phyloP scores from a whole-genome alignment of 2,797 vertebrate species.

The Hafferia zeledoni region DNA sequence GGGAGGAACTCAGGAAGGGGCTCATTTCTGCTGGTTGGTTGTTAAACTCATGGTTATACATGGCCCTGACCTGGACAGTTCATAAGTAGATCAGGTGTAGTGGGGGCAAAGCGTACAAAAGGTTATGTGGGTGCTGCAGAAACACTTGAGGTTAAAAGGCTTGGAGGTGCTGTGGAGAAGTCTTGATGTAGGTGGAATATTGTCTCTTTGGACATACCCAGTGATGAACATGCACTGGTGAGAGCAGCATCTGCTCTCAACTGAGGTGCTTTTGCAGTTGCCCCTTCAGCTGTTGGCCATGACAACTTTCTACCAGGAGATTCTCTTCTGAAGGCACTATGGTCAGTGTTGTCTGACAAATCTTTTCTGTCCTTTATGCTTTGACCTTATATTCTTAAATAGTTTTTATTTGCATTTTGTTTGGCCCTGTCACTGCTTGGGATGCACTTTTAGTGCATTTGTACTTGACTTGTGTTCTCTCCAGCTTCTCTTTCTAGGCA shows the following conservation, averaged over 20 bases:
- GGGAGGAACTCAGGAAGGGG: neutral
- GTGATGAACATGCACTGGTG: neutral
- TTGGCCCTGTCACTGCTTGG: neutral
- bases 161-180: neutral
- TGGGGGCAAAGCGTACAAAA: fast-evolving
- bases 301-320: neutral
- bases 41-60: neutral
- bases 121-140: neutral
- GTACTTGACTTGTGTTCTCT: neutral
- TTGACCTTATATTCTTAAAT: neutral
- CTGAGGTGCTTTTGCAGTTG: neutral
- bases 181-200: neutral
- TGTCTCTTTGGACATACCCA: neutral
- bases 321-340: neutral
- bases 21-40: neutral
- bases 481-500: neutral
- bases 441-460: neutral
- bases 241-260: neutral
- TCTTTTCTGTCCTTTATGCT: neutral
- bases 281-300: neutral
- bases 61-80: neutral
- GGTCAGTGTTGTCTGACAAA: neutral
- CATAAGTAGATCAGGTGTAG: fast-evolving
- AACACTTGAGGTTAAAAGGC: neutral
- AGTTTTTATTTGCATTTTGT: neutral